Conservation (phyloP, 2,113 vertebrate species). For the Microcebus murinus region DNA sequence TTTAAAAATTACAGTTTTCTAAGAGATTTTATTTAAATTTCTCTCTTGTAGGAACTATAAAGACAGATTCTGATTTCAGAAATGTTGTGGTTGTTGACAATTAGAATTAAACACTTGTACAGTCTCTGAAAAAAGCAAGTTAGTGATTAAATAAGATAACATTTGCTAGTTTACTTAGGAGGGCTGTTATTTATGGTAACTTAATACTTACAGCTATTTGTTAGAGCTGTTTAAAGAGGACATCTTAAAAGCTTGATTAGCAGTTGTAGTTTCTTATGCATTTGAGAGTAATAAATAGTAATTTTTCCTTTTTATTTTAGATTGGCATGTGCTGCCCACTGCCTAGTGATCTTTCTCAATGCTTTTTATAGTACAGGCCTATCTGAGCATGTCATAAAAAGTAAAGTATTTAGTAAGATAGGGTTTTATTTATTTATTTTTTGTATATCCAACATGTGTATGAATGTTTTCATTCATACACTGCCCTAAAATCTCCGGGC, state of each 20-base stretch:
- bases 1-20: neutral
- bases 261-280: neutral
- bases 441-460: neutral
- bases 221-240: neutral
- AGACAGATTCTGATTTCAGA: slow-evolving; percentile 24
- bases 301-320: neutral
- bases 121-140: slow-evolving; percentile 28
- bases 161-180: neutral
- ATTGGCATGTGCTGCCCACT: neutral
- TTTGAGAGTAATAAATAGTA: neutral
- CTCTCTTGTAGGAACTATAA: neutral
- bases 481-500: neutral
- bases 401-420: neutral
- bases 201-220: neutral
- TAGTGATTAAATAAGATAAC: slow-evolving; percentile 6
- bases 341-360: neutral
- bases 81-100: neutral
- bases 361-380: neutral
- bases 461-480: neutral
- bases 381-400: neutral
- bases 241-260: neutral
- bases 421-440: neutral
- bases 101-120: neutral
- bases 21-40: neutral
- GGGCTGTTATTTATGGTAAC: neutral